Evolutionary conservation across 1,140 invertebrate species (phyloP).

Genomic region (Drosophila asahinai): DNA sequence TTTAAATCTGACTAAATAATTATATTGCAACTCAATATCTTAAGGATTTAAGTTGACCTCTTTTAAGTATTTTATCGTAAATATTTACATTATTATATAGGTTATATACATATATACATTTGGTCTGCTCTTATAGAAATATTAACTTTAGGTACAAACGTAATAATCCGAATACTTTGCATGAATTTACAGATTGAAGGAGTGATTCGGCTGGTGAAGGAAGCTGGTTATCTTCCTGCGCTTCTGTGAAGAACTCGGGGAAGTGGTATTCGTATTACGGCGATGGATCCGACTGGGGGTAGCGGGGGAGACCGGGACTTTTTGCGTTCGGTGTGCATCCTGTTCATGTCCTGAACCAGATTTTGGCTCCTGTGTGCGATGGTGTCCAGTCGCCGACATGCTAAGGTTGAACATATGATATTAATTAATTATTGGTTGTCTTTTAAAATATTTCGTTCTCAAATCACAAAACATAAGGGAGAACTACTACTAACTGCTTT

Average conservation of each 20-base stretch:
- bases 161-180: background rate
- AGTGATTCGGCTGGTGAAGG: slow-evolving; percentile 19
- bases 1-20: no score
- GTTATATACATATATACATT: no score
- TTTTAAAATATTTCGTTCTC: background rate
- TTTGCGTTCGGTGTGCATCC: background rate
- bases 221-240: slow-evolving; percentile 18
- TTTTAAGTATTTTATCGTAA: no score
- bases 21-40: no score
- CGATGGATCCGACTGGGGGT: no score
- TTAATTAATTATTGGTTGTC: background rate
- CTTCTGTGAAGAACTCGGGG: background rate
- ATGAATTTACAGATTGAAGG: slow-evolving; percentile 21
- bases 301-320: background rate
- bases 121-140: background rate
- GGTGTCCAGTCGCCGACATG: background rate
- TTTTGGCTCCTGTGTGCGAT: background rate
- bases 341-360: background rate
- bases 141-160: background rate
- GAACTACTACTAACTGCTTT: slow-evolving; percentile 9
- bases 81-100: no score
- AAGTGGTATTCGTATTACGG: background rate
- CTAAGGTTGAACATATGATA: background rate
- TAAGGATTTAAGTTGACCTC: no score
- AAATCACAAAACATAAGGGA: no score